Evolutionary conservation across 2,888 invertebrate genomes (phyloP), one percentile per base, ranked within the genome.

Genomic region (Leucophora obtusa): DNA sequence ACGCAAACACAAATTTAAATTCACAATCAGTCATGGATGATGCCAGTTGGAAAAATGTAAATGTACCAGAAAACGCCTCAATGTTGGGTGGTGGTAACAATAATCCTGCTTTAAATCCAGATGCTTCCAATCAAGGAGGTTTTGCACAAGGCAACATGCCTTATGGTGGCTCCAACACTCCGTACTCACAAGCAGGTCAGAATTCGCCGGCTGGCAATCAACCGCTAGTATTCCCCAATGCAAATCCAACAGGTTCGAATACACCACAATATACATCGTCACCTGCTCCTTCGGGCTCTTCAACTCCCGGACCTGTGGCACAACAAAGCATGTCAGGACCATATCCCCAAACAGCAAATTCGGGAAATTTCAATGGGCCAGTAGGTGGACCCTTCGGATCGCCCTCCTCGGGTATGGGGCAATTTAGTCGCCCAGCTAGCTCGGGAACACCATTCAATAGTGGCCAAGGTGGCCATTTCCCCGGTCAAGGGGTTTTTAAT

Each of bases 221-320:
- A 90, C 87, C 90, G n/a, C 86, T 89, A 83, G 89, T 89, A 60
- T 92, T 95, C 91, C 92, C 94, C 90, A 93, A 94, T 86, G 93
- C 94, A 84, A 92, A 92, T 88, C 95, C 93, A 88, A 95, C 93
- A 86, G 96, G 93, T 87, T 95, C 93, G 87, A 95, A 92, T 89
- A 96, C 93, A 87, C 96, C 94, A 86, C 96, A 94, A 91, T 96
- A 96, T 90, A 95, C 95, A 86, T 95, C 96, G 87, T 96, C 96
- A 83, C 96, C 96, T 86, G 95, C 94, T 87, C 96, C 95, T 84
- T 96, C 93, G 87, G 96, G 94, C 86, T 93, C 94, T 63, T 96
- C 96, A 84, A 96, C 96, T 51, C 96, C 96, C 9, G 96, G 95
- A 79, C 95, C 94, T 21, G 93, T 92, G 69, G 93, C 93, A 75